phyloP scores from a whole-genome alignment of 2,113 vertebrate species.

The Ameiurus melas region DNA sequence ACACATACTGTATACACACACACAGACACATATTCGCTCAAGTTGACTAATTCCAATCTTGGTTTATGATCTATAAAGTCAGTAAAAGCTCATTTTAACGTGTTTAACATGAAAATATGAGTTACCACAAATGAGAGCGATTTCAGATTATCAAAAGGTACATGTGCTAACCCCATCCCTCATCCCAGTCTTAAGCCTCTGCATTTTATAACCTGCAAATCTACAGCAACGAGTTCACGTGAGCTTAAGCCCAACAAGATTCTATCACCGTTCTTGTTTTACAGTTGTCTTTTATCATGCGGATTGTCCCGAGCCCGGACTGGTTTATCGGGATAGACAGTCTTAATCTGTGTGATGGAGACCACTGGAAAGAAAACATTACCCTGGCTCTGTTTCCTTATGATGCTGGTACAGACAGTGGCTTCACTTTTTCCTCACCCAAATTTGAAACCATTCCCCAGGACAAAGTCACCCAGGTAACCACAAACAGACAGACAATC shows the following conservation, averaged over 20 bases:
- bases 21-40: background rate
- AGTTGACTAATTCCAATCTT: background rate
- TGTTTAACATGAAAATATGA: background rate
- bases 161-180: background rate
- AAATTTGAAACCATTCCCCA: constrained; percentile 98
- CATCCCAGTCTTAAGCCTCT: background rate
- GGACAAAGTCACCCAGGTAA: constrained; percentile 86
- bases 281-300: constrained; percentile 90
- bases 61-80: background rate
- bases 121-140: background rate
- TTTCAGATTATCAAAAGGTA: background rate
- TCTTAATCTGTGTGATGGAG: constrained; percentile 84
- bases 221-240: background rate
- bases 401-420: constrained; percentile 94
- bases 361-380: constrained; percentile 82
- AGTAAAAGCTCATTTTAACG: background rate
- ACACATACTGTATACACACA: background rate
- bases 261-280: constrained; percentile 24
- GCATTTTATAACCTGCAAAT: background rate
- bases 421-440: constrained; percentile 97
- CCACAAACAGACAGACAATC: background rate
- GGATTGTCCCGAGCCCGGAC: constrained; percentile 92
- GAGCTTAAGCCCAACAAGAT: background rate
- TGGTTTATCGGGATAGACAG: constrained; percentile 95
- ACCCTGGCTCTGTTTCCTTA: constrained; percentile 84